Conservation (phyloP, 2,797 vertebrate species). For the Varecia variegata region DNA sequence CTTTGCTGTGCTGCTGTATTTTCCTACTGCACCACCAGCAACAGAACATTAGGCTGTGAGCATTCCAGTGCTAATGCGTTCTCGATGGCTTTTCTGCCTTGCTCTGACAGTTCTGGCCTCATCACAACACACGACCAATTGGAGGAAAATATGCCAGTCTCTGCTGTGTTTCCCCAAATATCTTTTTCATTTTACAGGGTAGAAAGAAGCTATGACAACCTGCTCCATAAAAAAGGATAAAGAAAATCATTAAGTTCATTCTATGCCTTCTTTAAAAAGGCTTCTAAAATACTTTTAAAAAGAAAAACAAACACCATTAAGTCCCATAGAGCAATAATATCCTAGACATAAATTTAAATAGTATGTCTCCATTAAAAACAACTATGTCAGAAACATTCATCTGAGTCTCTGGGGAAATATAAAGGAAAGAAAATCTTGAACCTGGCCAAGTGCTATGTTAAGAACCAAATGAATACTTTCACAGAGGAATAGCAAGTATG, state of each 20-base stretch:
- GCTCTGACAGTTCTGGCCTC: background rate
- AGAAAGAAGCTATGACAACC: background rate
- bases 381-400: background rate
- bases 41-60: background rate
- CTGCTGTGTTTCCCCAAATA: background rate
- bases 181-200: background rate
- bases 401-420: background rate
- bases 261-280: background rate
- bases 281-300: background rate
- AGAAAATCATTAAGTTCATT: conserved; percentile 32
- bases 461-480: background rate
- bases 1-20: background rate
- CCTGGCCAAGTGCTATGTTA: background rate
- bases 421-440: background rate
- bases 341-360: background rate
- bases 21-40: background rate
- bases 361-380: background rate
- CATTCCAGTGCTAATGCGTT: background rate
- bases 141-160: conserved; percentile 22
- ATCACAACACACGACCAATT: background rate
- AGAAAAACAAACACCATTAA: background rate
- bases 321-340: background rate
- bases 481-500: background rate
- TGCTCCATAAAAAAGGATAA: background rate
- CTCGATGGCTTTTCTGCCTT: background rate